Conservation (phyloP, 2,888 invertebrate genomes). For the Pycnomerus fuliginosus region DNA sequence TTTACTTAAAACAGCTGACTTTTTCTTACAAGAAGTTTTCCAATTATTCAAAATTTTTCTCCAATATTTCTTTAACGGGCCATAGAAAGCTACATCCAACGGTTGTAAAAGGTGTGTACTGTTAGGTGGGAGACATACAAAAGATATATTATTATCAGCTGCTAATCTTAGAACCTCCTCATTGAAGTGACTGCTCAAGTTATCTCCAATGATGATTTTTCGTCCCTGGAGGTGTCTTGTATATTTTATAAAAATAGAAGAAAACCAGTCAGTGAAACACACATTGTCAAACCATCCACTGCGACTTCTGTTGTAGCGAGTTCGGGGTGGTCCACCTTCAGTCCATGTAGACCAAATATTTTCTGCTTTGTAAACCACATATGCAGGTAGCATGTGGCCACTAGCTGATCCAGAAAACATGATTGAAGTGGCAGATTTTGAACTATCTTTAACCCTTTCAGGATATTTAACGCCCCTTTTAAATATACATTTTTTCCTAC, state of each 20-base stretch:
- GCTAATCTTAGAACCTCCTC: neutral
- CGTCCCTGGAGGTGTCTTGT: neutral
- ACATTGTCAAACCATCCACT: slow-evolving; percentile 24
- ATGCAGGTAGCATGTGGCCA: slow-evolving; percentile 43
- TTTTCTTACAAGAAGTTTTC: no score
- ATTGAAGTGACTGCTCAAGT: slow-evolving; percentile 13
- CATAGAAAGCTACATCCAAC: no score
- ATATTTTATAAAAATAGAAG: neutral
- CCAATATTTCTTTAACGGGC: no score
- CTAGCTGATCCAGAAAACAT: slow-evolving; percentile 44
- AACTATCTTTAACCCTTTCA: slow-evolving; percentile 17
- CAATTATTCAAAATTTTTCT: no score
- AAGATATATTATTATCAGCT: no score
- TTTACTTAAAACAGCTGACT: no score
- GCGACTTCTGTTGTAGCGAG: slow-evolving; percentile 19
- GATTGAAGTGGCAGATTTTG: slow-evolving; percentile 32
- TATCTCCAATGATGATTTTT: slow-evolving; percentile 12
- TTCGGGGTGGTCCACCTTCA: slow-evolving; percentile 14
- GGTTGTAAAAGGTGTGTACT: no score
- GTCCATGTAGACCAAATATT: slow-evolving; percentile 24
- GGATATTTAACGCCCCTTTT: slow-evolving; percentile 22
- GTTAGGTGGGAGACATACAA: no score
- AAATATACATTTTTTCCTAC: slow-evolving; percentile 19
- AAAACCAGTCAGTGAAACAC: neutral
- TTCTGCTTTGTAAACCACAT: slow-evolving; percentile 38